These are phyloP conservation scores for Clarias batrachus DNA, from an alignment of 2,113 vertebrate species.

Conservation along the genomic window DNA sequence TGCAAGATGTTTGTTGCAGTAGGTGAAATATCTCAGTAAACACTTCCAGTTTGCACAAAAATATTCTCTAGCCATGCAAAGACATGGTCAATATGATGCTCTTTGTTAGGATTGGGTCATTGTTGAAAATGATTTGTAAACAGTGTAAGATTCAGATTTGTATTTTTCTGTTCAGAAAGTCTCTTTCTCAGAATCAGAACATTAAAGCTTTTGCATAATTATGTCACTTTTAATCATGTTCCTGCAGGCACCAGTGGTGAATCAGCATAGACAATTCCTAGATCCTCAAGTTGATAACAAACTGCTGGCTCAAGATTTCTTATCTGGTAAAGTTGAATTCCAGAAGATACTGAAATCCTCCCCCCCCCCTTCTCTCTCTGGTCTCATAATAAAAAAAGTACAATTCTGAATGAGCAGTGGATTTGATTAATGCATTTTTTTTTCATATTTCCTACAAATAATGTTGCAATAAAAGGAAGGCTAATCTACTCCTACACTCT, in stretches of 20 bases:
- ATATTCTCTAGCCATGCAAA: constrained; percentile 23
- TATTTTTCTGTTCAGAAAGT: not conserved
- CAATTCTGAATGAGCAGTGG: not conserved
- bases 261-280: constrained; percentile 27
- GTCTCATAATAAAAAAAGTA: not conserved
- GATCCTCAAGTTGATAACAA: constrained; percentile 23
- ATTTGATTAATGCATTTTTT: not conserved
- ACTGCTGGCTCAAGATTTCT: constrained; percentile 38
- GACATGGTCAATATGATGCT: not conserved
- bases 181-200: not conserved
- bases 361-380: too few relatives aligned
- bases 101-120: not conserved
- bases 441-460: not conserved
- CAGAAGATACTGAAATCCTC: not conserved
- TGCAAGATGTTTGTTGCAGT: constrained; percentile 1
- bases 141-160: not conserved
- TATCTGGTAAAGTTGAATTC: constrained; percentile 41
- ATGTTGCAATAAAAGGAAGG: not conserved
- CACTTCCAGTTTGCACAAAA: not conserved
- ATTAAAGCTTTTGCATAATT: not conserved
- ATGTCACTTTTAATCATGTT: not conserved
- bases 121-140: not conserved
- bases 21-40: not conserved
- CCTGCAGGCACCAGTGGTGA: constrained; percentile 24
- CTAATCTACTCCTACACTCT: not conserved